Base-by-base conservation (phyloP, 1,140 invertebrate genomes). In the Camponotus pennsylvanicus region DNA sequence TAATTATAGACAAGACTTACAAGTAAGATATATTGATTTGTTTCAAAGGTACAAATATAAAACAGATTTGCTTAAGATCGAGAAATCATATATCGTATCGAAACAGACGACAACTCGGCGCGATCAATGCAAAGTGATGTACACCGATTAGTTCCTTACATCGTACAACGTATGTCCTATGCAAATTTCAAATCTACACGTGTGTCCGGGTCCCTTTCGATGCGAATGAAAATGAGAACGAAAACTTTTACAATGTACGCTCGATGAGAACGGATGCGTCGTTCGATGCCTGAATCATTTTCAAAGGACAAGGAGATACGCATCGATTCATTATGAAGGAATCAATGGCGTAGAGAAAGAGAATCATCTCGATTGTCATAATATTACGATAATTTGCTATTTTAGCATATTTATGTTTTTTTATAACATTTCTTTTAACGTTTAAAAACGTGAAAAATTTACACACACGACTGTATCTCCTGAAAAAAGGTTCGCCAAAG, bases 231-330 rank as follows among this genome's bases (percentile, higher is more conserved):
- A 61, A 75, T 59, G 71, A 75, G 59, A 75, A 75, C 55, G 40
- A 75, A 59, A 75, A 75, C 71, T 15, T 52, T 78, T 79, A 85
- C 78, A 85, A 79, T 85, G 59, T 42, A 11, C 11, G 11, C 11
- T n/a, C 83, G 75, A 66, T 77, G 83, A 85, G 75, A 85, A 85
- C 52, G 57, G 78, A 77, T 85, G 80, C 70, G 9, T 61, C 70
- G 80, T 21, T 21, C 27, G 57, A 75, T 83, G 34, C 69, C 18
- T 80, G 70, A 73, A 76, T 76, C 71, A 84, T 84, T 76, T 76
- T 84, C 57, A 84, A 84, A 84, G 18, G 78, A 80, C 45, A 71
- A 32, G 69, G 45, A 71, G 69, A 52, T 80, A 70, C 61, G 49
- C 77, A 57, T 66, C 45, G 49, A 21, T n/a, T 49, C 78, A 80